phyloP scores from a whole-genome alignment of 2,797 vertebrate species.

The Acanthornis magna region DNA sequence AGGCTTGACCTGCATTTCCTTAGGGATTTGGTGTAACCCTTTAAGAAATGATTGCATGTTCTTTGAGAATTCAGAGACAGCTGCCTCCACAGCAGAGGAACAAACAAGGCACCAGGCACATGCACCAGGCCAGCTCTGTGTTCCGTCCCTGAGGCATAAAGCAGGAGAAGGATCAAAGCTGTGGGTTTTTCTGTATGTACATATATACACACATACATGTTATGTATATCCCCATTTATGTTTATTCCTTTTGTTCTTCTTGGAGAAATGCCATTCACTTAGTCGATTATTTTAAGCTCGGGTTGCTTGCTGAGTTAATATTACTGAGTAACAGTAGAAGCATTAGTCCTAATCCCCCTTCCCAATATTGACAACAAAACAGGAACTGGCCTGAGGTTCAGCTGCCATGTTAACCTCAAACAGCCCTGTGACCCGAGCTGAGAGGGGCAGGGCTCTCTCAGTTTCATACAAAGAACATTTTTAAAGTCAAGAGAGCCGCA shows the following conservation, averaged over 20 bases:
- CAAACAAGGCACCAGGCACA: background rate
- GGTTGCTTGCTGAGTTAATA: background rate
- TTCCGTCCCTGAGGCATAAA: background rate
- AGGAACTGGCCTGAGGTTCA: background rate
- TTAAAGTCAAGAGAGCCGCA: background rate
- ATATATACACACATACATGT: too few species aligned
- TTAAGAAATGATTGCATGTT: background rate
- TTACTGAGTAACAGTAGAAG: background rate
- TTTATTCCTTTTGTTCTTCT: background rate
- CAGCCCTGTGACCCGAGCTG: rapidly evolving
- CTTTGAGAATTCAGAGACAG: background rate
- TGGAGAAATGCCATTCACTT: background rate
- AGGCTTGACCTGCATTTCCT: background rate
- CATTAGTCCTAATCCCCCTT: background rate
- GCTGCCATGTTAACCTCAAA: background rate
- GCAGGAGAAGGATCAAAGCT: background rate
- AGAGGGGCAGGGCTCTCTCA: background rate
- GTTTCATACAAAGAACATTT: background rate
- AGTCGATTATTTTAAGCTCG: background rate
- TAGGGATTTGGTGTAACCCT: background rate
- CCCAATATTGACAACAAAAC: background rate
- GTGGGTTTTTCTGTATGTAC: rapidly evolving
- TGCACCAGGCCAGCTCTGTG: background rate
- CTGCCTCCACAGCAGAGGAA: background rate
- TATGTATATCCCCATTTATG: background rate